These are phyloP conservation scores for Hylaeus anthracinus DNA, from an alignment of 1,140 invertebrate species.

Conservation along the genomic window DNA sequence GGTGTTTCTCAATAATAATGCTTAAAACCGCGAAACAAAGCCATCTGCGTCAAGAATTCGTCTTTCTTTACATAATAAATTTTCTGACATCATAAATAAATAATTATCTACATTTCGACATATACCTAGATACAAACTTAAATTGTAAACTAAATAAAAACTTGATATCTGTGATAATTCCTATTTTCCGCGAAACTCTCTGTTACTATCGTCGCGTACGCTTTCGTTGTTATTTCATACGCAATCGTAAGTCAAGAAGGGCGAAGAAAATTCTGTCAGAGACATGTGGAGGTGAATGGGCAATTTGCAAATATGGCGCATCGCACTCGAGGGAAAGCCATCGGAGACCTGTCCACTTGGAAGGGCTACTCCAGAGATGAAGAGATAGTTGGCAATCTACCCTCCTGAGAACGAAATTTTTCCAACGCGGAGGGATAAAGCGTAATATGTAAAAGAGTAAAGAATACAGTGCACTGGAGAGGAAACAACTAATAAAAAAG, in stretches of 20 bases:
- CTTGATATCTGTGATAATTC: neutral
- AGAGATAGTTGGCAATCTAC: slow-evolving; percentile 31
- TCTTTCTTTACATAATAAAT: too few relatives aligned
- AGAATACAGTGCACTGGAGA: neutral
- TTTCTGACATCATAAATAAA: too few relatives aligned
- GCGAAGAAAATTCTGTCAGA: slow-evolving; percentile 9
- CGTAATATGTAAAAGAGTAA: neutral
- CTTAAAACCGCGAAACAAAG: too few relatives aligned
- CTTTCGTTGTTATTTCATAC: neutral
- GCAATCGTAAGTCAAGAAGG: neutral
- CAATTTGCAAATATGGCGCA: slow-evolving; percentile 19
- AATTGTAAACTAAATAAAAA: too few relatives aligned
- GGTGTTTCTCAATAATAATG: too few relatives aligned
- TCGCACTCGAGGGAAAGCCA: slow-evolving; percentile 1
- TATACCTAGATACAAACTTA: too few relatives aligned
- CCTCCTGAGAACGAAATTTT: slow-evolving; percentile 8
- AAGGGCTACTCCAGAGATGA: slow-evolving; percentile 12
- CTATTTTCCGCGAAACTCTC: neutral
- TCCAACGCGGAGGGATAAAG: neutral
- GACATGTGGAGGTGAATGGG: neutral
- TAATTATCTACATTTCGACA: too few relatives aligned
- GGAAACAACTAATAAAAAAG: neutral
- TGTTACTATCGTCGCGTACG: neutral
- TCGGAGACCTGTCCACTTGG: slow-evolving; percentile 20
- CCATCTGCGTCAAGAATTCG: too few relatives aligned